Conservation (phyloP, 2,888 invertebrate genomes). For the Phalangium opilio region DNA sequence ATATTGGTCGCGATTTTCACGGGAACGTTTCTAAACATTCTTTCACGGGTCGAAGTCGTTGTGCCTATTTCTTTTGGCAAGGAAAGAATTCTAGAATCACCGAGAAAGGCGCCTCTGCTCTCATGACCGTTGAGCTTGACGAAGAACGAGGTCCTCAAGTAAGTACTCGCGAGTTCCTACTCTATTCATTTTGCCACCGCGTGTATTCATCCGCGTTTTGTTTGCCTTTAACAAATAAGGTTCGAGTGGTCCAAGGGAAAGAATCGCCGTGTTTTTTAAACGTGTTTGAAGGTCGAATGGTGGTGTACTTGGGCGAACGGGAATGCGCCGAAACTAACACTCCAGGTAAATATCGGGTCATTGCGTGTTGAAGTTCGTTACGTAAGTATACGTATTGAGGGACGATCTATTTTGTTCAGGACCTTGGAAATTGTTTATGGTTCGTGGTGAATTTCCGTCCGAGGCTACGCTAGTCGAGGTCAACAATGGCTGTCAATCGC, state of each 20-base stretch:
- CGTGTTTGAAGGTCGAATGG: constrained; percentile 62
- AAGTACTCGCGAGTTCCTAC: constrained; percentile 13
- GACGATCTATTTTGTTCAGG: no score
- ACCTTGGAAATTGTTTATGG: constrained; percentile 43
- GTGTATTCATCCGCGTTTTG: no score
- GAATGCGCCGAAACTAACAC: constrained; percentile 27
- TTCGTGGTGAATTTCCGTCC: constrained; percentile 54
- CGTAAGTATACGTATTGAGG: no score
- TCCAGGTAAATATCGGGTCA: neutral
- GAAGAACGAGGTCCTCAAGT: constrained; percentile 78
- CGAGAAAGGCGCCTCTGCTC: constrained; percentile 82
- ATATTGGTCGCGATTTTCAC: constrained; percentile 47
- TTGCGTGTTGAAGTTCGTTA: no score
- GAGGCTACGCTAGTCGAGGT: constrained; percentile 71
- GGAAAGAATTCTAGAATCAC: constrained; percentile 69
- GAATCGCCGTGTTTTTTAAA: constrained; percentile 78
- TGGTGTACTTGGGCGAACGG: constrained; percentile 59
- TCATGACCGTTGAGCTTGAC: constrained; percentile 77
- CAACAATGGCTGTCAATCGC: constrained; percentile 49
- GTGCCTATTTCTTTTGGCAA: constrained; percentile 91
- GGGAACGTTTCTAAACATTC: constrained; percentile 70
- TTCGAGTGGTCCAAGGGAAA: constrained; percentile 60
- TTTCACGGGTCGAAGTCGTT: constrained; percentile 68
- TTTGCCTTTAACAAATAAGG: constrained; percentile 15
- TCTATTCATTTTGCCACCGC: no score